A percentile compares a stretch with the other conserved stretches of the same genome.
phyloP scores from a whole-genome alignment of 2,113 vertebrate genomes.

The Stictonetta naevosa region DNA sequence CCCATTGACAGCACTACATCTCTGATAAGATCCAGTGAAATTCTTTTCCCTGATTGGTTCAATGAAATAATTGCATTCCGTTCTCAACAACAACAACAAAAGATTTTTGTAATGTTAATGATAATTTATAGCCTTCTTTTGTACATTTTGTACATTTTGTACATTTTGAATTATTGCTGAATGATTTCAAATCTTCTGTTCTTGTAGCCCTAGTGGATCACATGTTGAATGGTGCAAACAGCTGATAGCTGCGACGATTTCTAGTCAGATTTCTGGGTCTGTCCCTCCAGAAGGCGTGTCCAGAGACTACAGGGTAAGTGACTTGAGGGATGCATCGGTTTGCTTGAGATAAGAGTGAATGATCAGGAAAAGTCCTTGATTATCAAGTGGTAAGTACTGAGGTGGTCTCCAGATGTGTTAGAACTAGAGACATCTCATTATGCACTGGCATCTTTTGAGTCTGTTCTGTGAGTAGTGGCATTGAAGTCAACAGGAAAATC shows the following conservation, averaged over 20 bases:
- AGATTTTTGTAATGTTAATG: not conserved
- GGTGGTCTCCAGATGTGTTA: not conserved
- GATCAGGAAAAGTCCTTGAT: not conserved
- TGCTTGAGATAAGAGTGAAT: not conserved
- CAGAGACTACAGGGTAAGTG: conserved; percentile 89
- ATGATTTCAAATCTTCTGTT: conserved; percentile 24
- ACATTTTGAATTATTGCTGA: not conserved
- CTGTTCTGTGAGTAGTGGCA: not conserved
- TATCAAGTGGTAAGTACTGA: not conserved
- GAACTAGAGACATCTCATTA: not conserved
- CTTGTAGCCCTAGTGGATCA: conserved; percentile 90
- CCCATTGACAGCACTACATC: not conserved
- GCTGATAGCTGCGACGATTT: conserved; percentile 97
- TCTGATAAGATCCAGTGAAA: not conserved
- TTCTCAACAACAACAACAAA: not conserved
- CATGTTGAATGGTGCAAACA: conserved; percentile 99
- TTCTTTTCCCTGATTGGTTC: not conserved
- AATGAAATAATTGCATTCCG: not conserved
- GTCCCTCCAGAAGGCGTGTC: conserved; percentile 80
- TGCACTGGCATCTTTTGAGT: not conserved
- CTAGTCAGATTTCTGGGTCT: conserved; percentile 90
- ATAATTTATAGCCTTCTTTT: not conserved
- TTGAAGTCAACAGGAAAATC: not conserved
- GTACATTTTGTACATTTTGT: not conserved
- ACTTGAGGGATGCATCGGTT: not conserved